Evolutionary conservation across 2,797 vertebrate species (phyloP).

Genomic region (Bovichtus variegatus): DNA sequence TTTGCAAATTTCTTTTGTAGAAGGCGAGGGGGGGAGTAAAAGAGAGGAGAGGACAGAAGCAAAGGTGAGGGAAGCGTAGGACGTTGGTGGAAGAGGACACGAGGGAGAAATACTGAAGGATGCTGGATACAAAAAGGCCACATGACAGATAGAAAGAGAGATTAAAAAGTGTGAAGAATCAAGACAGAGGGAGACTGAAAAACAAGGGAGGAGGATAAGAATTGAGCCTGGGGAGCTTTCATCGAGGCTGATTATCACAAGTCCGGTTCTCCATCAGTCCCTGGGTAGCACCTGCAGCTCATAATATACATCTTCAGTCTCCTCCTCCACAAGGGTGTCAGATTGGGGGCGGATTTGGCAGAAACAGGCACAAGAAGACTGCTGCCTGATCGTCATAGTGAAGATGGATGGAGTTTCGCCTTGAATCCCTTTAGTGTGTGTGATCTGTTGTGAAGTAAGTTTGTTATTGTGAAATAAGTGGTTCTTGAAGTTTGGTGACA

Average conservation of each 20-base stretch:
- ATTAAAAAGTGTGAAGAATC: not conserved
- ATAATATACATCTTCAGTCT: constrained; percentile 19
- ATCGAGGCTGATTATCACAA: constrained; percentile 27
- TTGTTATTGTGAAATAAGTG: not conserved
- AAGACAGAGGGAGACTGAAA: not conserved
- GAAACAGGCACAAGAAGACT: not conserved
- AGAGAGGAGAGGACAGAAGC: too few relatives aligned
- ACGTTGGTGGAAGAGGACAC: too few relatives aligned
- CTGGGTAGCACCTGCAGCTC: constrained; percentile 10
- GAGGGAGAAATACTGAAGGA: not conserved
- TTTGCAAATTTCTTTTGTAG: too few relatives aligned
- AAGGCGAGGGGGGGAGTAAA: too few relatives aligned
- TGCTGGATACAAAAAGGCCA: not conserved
- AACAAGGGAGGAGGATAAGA: not conserved
- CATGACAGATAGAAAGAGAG: not conserved
- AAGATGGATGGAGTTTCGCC: not conserved
- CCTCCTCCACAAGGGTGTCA: not conserved
- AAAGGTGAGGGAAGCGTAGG: too few relatives aligned
- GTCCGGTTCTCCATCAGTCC: not conserved
- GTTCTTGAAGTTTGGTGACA: not conserved
- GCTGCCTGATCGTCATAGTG: not conserved
- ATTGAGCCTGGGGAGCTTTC: constrained; percentile 20
- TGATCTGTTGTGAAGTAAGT: not conserved
- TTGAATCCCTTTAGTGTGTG: not conserved
- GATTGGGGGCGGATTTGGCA: not conserved